A percentile compares a stretch with the other conserved stretches of the same genome.
Conservation (phyloP, 2,113 vertebrate genomes). For the Anoplopoma fimbria region DNA sequence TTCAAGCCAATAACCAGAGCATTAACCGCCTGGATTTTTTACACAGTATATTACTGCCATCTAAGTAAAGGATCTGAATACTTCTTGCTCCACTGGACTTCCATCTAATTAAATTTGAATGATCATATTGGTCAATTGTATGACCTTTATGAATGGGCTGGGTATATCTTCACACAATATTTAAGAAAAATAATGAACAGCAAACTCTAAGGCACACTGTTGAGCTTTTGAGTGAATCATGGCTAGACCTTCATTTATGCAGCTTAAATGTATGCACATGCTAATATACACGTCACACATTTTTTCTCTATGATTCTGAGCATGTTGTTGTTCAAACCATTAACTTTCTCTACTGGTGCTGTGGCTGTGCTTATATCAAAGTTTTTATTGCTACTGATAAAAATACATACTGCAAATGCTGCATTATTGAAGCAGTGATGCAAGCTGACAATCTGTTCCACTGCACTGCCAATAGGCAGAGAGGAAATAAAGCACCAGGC, state of each 20-base stretch:
- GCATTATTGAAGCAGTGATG: constrained; percentile 52
- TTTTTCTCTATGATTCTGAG: neutral
- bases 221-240: neutral
- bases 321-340: constrained; percentile 15
- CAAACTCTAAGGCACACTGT: neutral
- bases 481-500: constrained; percentile 68
- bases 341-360: constrained; percentile 18
- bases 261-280: neutral
- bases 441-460: constrained; percentile 75
- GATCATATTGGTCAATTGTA: too few species aligned
- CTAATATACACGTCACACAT: neutral
- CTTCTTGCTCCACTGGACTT: neutral
- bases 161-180: neutral
- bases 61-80: neutral
- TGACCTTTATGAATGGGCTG: too few species aligned
- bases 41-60: neutral
- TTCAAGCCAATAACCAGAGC: neutral
- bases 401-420: constrained; percentile 68
- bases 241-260: neutral
- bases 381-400: constrained; percentile 61
- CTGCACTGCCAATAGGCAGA: constrained; percentile 62
- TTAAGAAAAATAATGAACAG: neutral
- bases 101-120: too few species aligned
- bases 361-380: constrained; percentile 34
- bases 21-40: neutral